These are phyloP conservation scores for Bactericera cockerelli DNA, from an alignment of 1,140 invertebrate genomes.

Conservation along the genomic window DNA sequence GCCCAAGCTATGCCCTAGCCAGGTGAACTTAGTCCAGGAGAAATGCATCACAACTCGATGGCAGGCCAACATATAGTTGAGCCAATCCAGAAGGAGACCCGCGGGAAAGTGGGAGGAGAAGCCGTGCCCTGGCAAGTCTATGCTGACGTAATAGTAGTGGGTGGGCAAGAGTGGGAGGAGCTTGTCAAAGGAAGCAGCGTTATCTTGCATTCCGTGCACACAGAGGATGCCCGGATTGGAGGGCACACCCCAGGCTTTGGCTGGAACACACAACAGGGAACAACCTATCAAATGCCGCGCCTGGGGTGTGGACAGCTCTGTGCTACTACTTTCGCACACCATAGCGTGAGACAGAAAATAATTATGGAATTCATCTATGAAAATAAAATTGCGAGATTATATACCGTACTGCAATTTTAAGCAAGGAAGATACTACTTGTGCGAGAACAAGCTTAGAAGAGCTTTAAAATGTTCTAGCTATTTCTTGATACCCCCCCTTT, in stretches of 20 bases:
- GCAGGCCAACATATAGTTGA: conserved; percentile 34
- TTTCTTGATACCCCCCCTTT: too few relatives aligned
- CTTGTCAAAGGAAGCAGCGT: conserved; percentile 46
- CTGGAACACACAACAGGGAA: conserved; percentile 27
- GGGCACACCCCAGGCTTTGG: conserved; percentile 43
- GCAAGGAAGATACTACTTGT: too few relatives aligned
- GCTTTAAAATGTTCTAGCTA: too few relatives aligned
- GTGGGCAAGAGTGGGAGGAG: conserved; percentile 40
- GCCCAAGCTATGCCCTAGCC: conserved; percentile 43
- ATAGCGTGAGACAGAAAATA: too few relatives aligned
- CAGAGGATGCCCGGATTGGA: conserved; percentile 35
- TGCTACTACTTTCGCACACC: too few relatives aligned
- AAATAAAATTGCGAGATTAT: too few relatives aligned
- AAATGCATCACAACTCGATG: conserved; percentile 37
- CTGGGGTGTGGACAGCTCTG: too few relatives aligned
- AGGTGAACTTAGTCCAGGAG: conserved; percentile 36
- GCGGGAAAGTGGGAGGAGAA: conserved; percentile 40
- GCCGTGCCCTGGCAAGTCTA: conserved; percentile 56
- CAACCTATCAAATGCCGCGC: too few relatives aligned
- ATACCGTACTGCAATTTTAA: too few relatives aligned
- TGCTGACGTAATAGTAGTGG: conserved; percentile 40
- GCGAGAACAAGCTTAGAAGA: too few relatives aligned
- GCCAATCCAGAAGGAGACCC: conserved; percentile 32
- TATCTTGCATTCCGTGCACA: conserved; percentile 46
- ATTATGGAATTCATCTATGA: too few relatives aligned